phyloP scores from a whole-genome alignment of 2,797 vertebrate genomes.

The Smutsia temminckii region DNA sequence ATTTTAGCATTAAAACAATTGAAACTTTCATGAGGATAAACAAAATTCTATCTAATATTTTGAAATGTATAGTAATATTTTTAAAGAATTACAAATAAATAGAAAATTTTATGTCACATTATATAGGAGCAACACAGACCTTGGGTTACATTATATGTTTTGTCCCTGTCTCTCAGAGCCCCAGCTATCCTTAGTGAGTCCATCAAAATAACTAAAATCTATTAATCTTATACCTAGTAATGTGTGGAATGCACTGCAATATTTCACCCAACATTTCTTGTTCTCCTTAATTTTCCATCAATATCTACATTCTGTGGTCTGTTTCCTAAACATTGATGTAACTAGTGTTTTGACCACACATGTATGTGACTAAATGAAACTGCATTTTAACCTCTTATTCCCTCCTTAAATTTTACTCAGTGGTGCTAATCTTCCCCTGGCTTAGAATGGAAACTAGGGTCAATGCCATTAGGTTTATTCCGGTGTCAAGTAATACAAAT shows the following conservation, averaged over 20 bases:
- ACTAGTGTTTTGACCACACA: background rate
- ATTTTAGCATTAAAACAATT: constrained; percentile 39
- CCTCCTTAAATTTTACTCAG: background rate
- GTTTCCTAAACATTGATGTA: background rate
- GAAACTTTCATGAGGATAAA: background rate
- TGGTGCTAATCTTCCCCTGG: background rate
- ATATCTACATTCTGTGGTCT: background rate
- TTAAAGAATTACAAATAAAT: constrained; percentile 25
- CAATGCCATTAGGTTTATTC: background rate
- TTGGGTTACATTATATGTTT: background rate
- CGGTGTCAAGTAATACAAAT: background rate
- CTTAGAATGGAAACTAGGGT: background rate
- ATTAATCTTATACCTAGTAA: background rate
- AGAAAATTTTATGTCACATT: background rate
- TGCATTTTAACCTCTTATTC: background rate
- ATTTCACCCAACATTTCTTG: background rate
- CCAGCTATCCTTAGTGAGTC: background rate
- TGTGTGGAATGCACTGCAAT: background rate
- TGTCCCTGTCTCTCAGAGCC: background rate
- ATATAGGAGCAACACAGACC: background rate
- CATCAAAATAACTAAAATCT: background rate
- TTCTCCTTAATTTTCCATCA: background rate
- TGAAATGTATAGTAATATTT: background rate
- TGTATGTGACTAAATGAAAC: background rate
- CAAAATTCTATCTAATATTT: constrained; percentile 24